phyloP scores from a whole-genome alignment of 1,140 invertebrate species.

The Cyrtorhinus lividipennis region DNA sequence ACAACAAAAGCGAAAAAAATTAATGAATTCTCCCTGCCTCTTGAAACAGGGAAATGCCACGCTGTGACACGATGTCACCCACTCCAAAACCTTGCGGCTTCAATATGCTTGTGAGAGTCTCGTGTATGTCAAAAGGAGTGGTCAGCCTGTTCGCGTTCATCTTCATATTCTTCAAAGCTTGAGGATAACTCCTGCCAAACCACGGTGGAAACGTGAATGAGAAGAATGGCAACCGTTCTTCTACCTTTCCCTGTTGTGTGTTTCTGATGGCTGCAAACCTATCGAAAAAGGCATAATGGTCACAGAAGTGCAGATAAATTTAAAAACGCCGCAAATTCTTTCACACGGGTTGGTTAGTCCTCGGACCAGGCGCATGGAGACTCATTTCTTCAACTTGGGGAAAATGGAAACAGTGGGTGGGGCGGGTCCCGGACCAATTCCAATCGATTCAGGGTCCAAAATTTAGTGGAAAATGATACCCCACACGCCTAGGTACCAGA shows the following conservation, averaged over 20 bases:
- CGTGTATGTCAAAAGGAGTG: constrained; percentile 69
- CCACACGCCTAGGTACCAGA: too few species aligned
- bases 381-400: too few species aligned
- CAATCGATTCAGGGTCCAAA: too few species aligned
- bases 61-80: constrained; percentile 38
- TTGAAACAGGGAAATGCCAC: constrained; percentile 55
- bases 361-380: too few species aligned
- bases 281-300: constrained; percentile 16
- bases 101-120: constrained; percentile 49
- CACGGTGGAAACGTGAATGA: constrained; percentile 57
- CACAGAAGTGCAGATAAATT: too few species aligned
- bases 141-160: constrained; percentile 51
- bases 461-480: too few species aligned
- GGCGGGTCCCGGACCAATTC: too few species aligned
- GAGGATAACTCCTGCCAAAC: constrained; percentile 39
- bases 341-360: too few species aligned
- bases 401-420: too few species aligned
- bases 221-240: constrained; percentile 77
- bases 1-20: too few species aligned
- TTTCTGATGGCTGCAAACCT: constrained; percentile 67
- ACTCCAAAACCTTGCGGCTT: constrained; percentile 33
- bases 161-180: constrained; percentile 46
- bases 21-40: too few species aligned
- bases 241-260: constrained; percentile 75
- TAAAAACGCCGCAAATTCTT: too few species aligned